phyloP scores from a whole-genome alignment of 2,113 vertebrate species.

The Myanophis thanlyinensis region DNA sequence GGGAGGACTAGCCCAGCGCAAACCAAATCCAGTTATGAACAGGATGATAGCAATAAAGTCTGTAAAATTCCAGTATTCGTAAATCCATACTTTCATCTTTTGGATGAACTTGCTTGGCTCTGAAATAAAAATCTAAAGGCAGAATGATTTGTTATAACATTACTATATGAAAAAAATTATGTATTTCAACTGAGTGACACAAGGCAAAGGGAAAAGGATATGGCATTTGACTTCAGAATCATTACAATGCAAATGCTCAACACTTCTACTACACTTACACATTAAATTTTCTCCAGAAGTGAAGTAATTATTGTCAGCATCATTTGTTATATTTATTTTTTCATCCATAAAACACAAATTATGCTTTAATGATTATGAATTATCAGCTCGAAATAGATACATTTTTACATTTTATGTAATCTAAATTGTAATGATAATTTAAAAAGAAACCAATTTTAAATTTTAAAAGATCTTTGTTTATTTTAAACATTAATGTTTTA shows the following conservation, averaged over 20 bases:
- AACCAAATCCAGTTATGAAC: conserved; percentile 81
- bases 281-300: neutral
- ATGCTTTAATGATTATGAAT: neutral
- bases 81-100: conserved; percentile 94
- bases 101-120: conserved; percentile 87
- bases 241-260: neutral
- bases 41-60: conserved; percentile 87
- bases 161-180: neutral
- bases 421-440: neutral
- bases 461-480: neutral
- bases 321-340: neutral
- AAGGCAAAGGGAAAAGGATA: neutral
- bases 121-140: conserved; percentile 84
- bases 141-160: neutral
- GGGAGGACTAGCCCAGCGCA: conserved; percentile 77
- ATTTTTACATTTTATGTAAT: neutral
- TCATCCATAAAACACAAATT: neutral
- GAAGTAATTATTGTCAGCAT: neutral
- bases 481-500: neutral
- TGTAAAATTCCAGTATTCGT: conserved; percentile 94
- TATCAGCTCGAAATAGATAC: neutral
- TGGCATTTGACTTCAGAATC: neutral
- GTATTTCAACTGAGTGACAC: neutral
- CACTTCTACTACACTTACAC: neutral
- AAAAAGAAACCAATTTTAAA: neutral